These are phyloP conservation scores for Brachyhypopomus occidentalis DNA, from an alignment of 2,113 vertebrate genomes.

Conservation along the genomic window DNA sequence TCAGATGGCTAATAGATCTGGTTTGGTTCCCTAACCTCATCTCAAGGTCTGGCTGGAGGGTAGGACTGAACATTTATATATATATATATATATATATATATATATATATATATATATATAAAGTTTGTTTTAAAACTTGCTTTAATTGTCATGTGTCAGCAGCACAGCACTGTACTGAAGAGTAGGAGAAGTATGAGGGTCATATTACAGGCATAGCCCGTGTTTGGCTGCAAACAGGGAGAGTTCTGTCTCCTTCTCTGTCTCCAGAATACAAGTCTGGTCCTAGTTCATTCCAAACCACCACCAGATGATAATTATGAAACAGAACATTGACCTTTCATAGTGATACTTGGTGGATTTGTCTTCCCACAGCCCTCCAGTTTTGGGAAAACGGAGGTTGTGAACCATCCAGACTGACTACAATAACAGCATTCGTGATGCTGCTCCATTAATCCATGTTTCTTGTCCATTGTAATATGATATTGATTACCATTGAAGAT, in stretches of 20 bases:
- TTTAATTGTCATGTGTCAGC: no score
- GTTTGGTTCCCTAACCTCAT: no score
- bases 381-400: not conserved
- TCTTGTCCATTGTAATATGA: conserved; percentile 32
- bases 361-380: not conserved
- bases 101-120: no score
- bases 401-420: not conserved
- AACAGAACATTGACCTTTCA: not conserved
- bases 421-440: not conserved
- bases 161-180: no score
- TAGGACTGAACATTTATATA: no score
- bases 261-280: not conserved
- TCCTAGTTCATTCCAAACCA: not conserved
- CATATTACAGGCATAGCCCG: not conserved
- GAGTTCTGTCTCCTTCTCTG: not conserved
- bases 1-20: no score
- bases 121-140: no score
- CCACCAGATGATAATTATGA: not conserved
- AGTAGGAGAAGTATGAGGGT: no score
- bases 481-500: conserved; percentile 64
- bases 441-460: conserved; percentile 31
- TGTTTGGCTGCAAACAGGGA: not conserved
- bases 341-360: not conserved
- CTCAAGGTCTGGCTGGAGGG: no score
- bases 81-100: no score